Conservation (phyloP, 1,140 invertebrate genomes). For the Araneus ventricosus region DNA sequence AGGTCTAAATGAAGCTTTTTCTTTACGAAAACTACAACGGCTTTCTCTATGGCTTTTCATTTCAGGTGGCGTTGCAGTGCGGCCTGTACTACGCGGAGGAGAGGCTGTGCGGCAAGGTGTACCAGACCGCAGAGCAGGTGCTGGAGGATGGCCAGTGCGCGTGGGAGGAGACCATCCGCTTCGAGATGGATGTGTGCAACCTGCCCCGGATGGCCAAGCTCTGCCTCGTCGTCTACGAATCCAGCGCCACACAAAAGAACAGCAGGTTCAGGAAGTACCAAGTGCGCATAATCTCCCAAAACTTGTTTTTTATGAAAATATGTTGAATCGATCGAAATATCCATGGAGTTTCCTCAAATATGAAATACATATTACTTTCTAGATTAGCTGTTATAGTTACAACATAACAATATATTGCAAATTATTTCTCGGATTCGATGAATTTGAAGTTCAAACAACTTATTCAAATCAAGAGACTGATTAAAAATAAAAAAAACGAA, state of each 20-base stretch:
- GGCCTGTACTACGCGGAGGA: conserved; percentile 93
- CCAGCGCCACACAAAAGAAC: conserved; percentile 56
- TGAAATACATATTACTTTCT: no score
- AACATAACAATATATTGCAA: no score
- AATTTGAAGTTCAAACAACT: no score
- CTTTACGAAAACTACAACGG: background rate
- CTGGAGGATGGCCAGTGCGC: conserved; percentile 84
- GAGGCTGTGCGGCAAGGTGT: conserved; percentile 86
- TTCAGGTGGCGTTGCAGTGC: conserved; percentile 88
- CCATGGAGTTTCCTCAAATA: no score
- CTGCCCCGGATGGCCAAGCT: conserved; percentile 93
- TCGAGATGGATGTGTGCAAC: conserved; percentile 88
- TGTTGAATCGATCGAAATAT: no score
- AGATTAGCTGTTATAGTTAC: no score
- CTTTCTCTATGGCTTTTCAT: background rate
- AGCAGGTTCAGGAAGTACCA: conserved; percentile 64
- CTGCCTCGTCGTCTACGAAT: conserved; percentile 93
- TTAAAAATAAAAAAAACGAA: no score
- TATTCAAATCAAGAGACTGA: no score
- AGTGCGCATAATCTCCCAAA: background rate
- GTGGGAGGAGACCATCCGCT: conserved; percentile 90
- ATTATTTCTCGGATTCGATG: no score
- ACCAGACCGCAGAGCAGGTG: conserved; percentile 84
- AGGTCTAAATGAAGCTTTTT: no score
- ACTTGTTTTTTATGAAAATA: no score